Evolutionary conservation across 2,888 invertebrate species (phyloP), one percentile per base, ranked within the genome.

Genomic region (Melinaea menophilus): DNA sequence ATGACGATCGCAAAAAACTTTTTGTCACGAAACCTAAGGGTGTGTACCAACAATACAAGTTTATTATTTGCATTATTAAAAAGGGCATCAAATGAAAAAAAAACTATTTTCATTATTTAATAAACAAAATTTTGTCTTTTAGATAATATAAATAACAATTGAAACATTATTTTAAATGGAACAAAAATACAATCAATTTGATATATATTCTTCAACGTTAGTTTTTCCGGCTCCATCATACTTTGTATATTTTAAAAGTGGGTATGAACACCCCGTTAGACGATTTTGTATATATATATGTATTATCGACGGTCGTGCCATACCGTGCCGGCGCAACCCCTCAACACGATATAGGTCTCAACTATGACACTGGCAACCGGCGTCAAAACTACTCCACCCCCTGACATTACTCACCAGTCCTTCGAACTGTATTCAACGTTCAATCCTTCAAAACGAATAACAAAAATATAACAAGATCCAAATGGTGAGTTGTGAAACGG

Each of bases 251-350:
- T 63, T 60, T 35, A 55, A 55, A 58, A 47, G 35, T 59, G 59
- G 72, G 76, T 87, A 82, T 81, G 74, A 72, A 86, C 68, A 72
- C 76, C 72, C 72, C 86, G 77, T 85, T 82, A 86, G 68, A 74
- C 72, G 72, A 75, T 81, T 80, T 77, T 78, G 75, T 76, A 78
- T 80, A 84, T 76, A 75, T 76, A 78, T 80, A 84, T 76, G 84
- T 87, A 84, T 1, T 88, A 84, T 83, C 85, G 84, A 82, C 75
- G 79, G 78, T 73, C 85, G 90, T 90, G 85, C 88, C 90, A 81
- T 82, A 86, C 88, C 81, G 90, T 90, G 84, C 88, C 90, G 83
- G 86, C 73, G 76, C 79, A 79, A 78, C 80, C 78, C 79, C 78
- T 75, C 77, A 73, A 81, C 78, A 75, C 82, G 79, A 79, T 80